These are phyloP conservation scores for Enhydra lutris DNA, from an alignment of 2,113 vertebrate species.

Conservation along the genomic window DNA sequence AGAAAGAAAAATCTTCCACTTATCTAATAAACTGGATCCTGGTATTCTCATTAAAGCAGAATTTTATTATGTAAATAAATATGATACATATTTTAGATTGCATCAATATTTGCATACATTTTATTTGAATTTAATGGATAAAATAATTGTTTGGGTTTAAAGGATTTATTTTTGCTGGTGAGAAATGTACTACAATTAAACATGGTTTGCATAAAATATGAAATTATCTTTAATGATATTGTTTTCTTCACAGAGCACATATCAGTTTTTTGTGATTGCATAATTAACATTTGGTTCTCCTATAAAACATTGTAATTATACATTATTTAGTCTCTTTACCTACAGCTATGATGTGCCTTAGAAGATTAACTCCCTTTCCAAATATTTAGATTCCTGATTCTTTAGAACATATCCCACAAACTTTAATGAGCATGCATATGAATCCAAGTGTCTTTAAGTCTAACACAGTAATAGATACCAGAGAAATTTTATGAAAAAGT, in stretches of 20 bases:
- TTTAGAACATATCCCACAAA: neutral
- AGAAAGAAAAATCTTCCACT: neutral
- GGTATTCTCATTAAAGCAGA: neutral
- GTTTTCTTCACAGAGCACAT: neutral
- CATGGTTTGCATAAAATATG: neutral
- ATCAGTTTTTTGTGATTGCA: neutral
- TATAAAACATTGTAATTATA: neutral
- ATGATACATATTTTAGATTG: neutral
- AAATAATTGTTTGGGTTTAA: neutral
- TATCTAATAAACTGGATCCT: neutral
- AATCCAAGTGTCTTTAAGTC: neutral
- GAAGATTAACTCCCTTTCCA: neutral
- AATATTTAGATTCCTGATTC: neutral
- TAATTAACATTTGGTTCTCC: neutral
- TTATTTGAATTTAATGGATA: constrained; percentile 17
- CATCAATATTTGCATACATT: neutral
- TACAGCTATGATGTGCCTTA: neutral
- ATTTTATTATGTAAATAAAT: neutral
- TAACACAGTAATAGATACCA: neutral
- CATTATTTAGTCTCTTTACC: neutral
- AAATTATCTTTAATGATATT: constrained; percentile 28
- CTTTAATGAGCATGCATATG: neutral
- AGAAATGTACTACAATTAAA: constrained; percentile 25
- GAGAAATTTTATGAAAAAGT: neutral
- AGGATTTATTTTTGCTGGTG: neutral